Evolutionary conservation across 2,113 vertebrate species (phyloP).

Genomic region (Mesocricetus auratus): DNA sequence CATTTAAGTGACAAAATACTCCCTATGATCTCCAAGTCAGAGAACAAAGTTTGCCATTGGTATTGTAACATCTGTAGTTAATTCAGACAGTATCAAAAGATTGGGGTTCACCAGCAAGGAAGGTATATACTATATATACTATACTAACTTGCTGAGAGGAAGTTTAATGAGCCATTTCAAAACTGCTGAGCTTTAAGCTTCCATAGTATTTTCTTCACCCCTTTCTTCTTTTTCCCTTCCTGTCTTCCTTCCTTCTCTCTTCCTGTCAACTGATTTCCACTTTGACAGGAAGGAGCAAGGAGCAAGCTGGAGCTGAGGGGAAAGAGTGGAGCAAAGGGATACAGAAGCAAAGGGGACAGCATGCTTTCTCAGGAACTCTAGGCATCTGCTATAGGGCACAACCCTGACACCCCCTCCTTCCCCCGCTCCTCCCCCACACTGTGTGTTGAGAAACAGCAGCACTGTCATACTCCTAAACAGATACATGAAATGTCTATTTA

Average conservation of each 20-base stretch:
- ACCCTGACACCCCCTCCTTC: too few relatives aligned
- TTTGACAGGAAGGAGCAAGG: background rate
- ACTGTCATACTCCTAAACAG: background rate
- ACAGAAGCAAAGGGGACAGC: background rate
- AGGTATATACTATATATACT: background rate
- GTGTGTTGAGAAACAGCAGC: background rate
- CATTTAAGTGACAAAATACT: background rate
- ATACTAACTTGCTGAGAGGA: background rate
- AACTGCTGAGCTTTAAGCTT: background rate
- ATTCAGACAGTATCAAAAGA: background rate
- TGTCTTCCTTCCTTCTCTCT: background rate
- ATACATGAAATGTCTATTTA: background rate
- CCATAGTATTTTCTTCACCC: background rate
- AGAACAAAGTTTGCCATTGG: background rate
- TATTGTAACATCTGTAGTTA: background rate
- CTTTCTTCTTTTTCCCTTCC: background rate
- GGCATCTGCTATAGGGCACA: background rate
- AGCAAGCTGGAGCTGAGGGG: background rate
- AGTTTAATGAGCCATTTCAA: background rate
- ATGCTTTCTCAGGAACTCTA: background rate
- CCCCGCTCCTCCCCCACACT: background rate
- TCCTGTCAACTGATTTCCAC: background rate
- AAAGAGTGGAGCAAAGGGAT: accelerated
- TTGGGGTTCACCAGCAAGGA: background rate
- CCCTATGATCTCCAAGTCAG: background rate